Evolutionary conservation across 2,888 invertebrate species (phyloP).

Genomic region (Phyto melanocephala): DNA sequence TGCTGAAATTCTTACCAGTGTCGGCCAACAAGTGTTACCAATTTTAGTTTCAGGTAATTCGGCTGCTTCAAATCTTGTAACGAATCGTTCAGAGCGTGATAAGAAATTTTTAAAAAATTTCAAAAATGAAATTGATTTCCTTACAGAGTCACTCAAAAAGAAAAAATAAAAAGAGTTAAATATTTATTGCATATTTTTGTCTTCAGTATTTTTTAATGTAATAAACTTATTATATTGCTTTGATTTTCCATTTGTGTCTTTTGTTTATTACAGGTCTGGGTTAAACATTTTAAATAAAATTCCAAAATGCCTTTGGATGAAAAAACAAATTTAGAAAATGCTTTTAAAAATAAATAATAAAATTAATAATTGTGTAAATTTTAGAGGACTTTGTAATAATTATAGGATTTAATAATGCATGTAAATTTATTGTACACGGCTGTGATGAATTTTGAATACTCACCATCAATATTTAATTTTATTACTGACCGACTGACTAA

Average conservation of each 20-base stretch:
- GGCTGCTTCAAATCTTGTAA: constrained; percentile 56
- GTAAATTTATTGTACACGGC: no score
- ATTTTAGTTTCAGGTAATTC: constrained; percentile 72
- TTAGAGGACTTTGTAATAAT: no score
- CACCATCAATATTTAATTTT: no score
- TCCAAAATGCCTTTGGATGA: no score
- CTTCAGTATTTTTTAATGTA: neutral
- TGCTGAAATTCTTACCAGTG: constrained; percentile 73
- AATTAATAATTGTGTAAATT: no score
- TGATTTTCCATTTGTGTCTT: neutral
- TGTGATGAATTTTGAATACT: no score
- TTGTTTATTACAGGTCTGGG: constrained; percentile 59
- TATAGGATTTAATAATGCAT: no score
- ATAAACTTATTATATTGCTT: constrained; percentile 18
- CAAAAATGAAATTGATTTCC: constrained; percentile 62
- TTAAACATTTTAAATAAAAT: neutral
- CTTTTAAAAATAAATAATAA: no score
- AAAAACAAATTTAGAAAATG: no score
- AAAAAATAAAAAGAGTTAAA: neutral
- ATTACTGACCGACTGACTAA: no score
- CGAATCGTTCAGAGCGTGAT: constrained; percentile 67
- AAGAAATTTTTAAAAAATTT: constrained; percentile 66
- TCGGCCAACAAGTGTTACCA: constrained; percentile 74
- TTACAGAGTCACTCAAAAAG: constrained; percentile 35
- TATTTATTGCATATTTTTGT: no score